Percentiles rank a stretch among this genome's conserved stretches.
Evolutionary conservation across 2,797 vertebrate genomes (phyloP).

Genomic region (Xenops minutus): DNA sequence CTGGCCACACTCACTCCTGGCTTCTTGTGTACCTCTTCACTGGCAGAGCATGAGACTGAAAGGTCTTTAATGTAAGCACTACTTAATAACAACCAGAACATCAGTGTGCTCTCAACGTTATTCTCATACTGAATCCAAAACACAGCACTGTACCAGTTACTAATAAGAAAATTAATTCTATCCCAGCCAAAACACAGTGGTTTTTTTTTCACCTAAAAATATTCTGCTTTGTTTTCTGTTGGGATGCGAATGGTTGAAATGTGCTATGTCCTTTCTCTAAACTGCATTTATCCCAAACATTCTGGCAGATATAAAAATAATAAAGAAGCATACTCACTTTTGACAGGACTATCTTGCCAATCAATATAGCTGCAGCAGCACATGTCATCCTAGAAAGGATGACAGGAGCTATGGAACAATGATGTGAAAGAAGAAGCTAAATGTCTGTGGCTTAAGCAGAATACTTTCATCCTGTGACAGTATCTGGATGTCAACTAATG

Average conservation of each 20-base stretch:
- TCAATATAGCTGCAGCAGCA: neutral
- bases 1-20: too few relatives aligned
- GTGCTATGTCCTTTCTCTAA: neutral
- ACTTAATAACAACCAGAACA: neutral
- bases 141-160: neutral
- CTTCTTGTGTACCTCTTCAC: neutral
- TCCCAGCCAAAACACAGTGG: neutral
- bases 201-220: neutral
- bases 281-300: neutral
- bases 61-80: neutral
- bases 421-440: neutral
- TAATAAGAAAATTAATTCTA: neutral
- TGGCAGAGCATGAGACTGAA: neutral
- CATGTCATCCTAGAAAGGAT: neutral
- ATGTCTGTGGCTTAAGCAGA: neutral
- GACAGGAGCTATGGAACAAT: neutral
- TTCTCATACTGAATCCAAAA: neutral
- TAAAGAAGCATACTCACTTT: neutral
- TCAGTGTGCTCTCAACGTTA: neutral
- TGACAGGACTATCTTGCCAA: neutral
- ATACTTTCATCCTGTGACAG: neutral
- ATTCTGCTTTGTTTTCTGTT: neutral
- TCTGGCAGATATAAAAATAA: neutral
- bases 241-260: neutral
- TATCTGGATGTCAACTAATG: neutral